Evolutionary conservation across 2,797 vertebrate genomes (phyloP), one percentile per base, ranked within the genome.

Genomic region (Oreonectes daqikongensis): DNA sequence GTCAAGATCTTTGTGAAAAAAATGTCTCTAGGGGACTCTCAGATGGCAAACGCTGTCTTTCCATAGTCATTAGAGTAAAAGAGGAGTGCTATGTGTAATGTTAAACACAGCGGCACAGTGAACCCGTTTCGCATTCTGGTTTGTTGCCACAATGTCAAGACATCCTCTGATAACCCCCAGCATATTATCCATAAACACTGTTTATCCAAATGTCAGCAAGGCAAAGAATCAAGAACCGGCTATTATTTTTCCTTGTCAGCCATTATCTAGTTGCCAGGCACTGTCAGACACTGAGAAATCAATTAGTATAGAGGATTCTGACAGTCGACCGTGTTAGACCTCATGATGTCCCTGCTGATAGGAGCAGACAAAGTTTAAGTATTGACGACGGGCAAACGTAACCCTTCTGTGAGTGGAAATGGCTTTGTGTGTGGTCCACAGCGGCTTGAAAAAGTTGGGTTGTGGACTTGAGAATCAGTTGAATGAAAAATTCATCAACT

Each of bases 281-380:
- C 59, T 76, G 74, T 76, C 74, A 69, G 59, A 76, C 68, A 18
- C 53, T 35, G 65, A 69, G 74, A 69, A 69, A 76, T 68, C 74
- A 76, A 69, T 61, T 77, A 69, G 74, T 60, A 24, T 50, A 4
- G 55, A 77, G 17, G 28, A 50, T 69, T 55, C 26, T 68, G 74
- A 77, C 74, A 77, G 74, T 20, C 38, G 14, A 24, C 22, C 59
- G 26, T 42, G 42, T 40, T 20, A 42, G 74, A 64, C 52, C 26
- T 68, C 66, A 61, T 50, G 66, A 69, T 77, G 20, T 30, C 65
- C 66, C 74, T 38, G 42, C 15, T 77, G 55, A 76, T 69, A 17
- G 74, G 59, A 46, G 28, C 65, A 76, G 65, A 69, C 65, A 76
- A 76, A 69, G 65, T 76, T 55, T 60, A 69, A 76, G 74, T 69